Conservation (phyloP, 2,113 vertebrate genomes). For the Benitochromis conjunctus region DNA sequence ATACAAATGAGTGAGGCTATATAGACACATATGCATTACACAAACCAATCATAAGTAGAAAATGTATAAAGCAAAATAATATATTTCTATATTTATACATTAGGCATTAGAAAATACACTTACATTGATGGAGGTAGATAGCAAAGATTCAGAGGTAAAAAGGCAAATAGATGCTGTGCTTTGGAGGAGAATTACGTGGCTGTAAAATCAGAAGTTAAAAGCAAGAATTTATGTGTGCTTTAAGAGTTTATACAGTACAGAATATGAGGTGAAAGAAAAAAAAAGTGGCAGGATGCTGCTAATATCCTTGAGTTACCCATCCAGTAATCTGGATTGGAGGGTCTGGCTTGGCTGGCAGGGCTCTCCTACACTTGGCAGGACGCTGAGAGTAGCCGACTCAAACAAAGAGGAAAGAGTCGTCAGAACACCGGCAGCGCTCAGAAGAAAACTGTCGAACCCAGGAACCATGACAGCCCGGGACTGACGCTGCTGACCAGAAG, state of each 20-base stretch:
- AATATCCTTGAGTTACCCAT: slow-evolving; percentile 53
- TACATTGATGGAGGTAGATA: slow-evolving; percentile 75
- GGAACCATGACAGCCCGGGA: slow-evolving; percentile 77
- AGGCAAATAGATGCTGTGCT: slow-evolving; percentile 59
- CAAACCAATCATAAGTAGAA: slow-evolving; percentile 56
- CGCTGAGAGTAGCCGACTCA: slow-evolving; percentile 38
- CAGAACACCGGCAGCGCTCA: slow-evolving; percentile 75
- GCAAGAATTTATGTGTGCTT: slow-evolving; percentile 42
- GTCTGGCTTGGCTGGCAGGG: slow-evolving; percentile 32
- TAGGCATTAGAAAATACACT: slow-evolving; percentile 59
- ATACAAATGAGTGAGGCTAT: slow-evolving; percentile 29
- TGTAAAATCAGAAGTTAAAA: slow-evolving; percentile 28
- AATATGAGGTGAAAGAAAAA: slow-evolving; percentile 49
- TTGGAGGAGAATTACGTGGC: slow-evolving; percentile 44
- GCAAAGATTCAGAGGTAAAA: slow-evolving; percentile 67
- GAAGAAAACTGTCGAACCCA: slow-evolving; percentile 78
- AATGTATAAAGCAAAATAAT: slow-evolving; percentile 67
- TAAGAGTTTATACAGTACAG: slow-evolving; percentile 41
- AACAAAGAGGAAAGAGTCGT: slow-evolving; percentile 77
- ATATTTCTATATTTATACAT: slow-evolving; percentile 69
- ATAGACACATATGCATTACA: slow-evolving; percentile 43
- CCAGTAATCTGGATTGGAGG: slow-evolving; percentile 22
- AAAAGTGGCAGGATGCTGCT: slow-evolving; percentile 63
- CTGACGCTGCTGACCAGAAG: slow-evolving; percentile 77
- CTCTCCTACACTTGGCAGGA: background rate